Evolutionary conservation across 1,140 invertebrate genomes (phyloP).

Genomic region (Meloidogyne exigua): DNA sequence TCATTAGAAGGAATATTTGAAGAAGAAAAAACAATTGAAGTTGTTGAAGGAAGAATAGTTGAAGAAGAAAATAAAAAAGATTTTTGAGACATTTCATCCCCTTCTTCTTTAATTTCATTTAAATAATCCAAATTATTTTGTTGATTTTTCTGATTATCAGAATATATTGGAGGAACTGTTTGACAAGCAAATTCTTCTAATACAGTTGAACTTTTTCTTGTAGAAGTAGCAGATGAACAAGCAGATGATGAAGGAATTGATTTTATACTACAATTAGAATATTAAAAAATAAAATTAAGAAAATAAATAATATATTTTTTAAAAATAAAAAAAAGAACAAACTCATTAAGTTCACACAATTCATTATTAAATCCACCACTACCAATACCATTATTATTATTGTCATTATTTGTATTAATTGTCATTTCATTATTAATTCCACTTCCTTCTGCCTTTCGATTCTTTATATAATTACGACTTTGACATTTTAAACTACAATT

Average conservation of each 20-base stretch:
- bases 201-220: slow-evolving; percentile 47
- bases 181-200: slow-evolving; percentile 50
- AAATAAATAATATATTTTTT: too few species aligned
- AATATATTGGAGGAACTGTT: slow-evolving; percentile 41
- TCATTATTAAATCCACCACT: slow-evolving; percentile 3
- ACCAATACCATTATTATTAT: neutral
- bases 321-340: neutral
- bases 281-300: too few species aligned
- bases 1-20: neutral
- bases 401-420: neutral
- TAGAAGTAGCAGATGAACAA: slow-evolving; percentile 28
- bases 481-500: slow-evolving; percentile 53
- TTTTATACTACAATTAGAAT: neutral
- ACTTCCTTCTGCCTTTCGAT: slow-evolving; percentile 38
- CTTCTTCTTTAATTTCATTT: slow-evolving; percentile 8
- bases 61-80: neutral
- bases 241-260: slow-evolving; percentile 18
- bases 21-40: neutral
- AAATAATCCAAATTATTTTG: slow-evolving; percentile 1
- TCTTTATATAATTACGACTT: slow-evolving; percentile 50
- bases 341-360: slow-evolving; percentile 18
- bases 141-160: neutral
- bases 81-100: neutral
- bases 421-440: neutral
- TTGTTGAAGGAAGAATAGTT: neutral